A percentile compares a stretch with the other conserved stretches of the same genome.
Evolutionary conservation across 2,797 vertebrate species (phyloP).

Genomic region (Eulemur coronatus): DNA sequence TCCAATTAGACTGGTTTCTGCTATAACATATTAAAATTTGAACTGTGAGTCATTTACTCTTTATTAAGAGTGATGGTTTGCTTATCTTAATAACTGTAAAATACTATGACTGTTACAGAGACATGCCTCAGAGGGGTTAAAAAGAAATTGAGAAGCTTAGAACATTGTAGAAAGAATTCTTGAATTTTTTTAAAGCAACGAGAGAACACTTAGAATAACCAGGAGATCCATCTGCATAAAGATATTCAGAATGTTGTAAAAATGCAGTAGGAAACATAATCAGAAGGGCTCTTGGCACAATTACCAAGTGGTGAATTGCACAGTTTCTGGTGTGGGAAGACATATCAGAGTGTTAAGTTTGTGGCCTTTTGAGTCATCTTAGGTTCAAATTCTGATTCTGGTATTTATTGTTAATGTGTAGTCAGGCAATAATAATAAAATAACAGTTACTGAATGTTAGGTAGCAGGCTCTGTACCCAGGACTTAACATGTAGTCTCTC

Average conservation of each 20-base stretch:
- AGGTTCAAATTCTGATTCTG: not conserved
- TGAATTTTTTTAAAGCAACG: not conserved
- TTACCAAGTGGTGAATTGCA: not conserved
- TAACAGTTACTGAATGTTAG: not conserved
- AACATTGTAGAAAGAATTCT: not conserved
- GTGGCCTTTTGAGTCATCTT: not conserved
- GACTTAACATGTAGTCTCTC: not conserved
- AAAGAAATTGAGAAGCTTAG: constrained; percentile 32
- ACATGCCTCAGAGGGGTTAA: not conserved
- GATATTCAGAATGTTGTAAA: not conserved
- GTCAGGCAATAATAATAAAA: not conserved
- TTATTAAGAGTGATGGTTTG: constrained; percentile 43
- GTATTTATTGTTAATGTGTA: not conserved
- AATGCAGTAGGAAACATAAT: not conserved
- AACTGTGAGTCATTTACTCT: constrained; percentile 13
- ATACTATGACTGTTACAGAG: not conserved
- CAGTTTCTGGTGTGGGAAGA: not conserved
- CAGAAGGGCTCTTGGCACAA: not conserved
- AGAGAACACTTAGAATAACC: constrained; percentile 25
- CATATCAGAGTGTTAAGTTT: not conserved
- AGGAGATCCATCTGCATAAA: not conserved
- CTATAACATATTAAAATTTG: constrained; percentile 19
- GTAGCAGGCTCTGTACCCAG: not conserved
- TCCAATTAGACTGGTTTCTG: not conserved
- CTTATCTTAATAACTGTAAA: constrained; percentile 39